Evolutionary conservation across 2,888 invertebrate species (phyloP).

Genomic region (Cephonodes hylas): DNA sequence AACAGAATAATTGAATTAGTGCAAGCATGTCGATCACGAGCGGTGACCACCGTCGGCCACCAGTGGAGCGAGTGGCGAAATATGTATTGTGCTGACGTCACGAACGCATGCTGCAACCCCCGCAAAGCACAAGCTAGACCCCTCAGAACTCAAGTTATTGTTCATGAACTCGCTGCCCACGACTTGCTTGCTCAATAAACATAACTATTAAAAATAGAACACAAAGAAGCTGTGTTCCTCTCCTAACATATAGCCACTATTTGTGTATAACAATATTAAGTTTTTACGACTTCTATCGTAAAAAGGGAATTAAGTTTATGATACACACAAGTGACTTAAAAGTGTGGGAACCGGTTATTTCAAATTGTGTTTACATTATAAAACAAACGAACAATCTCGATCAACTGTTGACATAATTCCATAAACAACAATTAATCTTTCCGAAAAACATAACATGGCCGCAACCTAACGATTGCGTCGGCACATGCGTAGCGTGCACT

Average conservation of each 20-base stretch:
- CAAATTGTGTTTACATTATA: not conserved
- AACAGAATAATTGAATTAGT: constrained; percentile 77
- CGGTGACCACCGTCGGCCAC: constrained; percentile 44
- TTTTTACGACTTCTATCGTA: not conserved
- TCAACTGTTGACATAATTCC: not conserved
- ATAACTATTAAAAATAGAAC: constrained; percentile 16
- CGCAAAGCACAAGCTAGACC: constrained; percentile 1
- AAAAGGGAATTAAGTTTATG: constrained; percentile 13
- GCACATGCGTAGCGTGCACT: not conserved
- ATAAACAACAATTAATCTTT: not conserved
- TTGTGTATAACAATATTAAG: constrained; percentile 3
- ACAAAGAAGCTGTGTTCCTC: not conserved
- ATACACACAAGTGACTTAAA: not conserved
- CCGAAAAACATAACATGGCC: not conserved
- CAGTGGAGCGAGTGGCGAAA: constrained; percentile 33
- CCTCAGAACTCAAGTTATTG: constrained; percentile 25
- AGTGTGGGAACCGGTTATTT: not conserved
- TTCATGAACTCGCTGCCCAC: constrained; percentile 26
- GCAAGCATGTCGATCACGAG: constrained; percentile 59
- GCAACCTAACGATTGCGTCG: not conserved
- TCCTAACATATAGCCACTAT: not conserved
- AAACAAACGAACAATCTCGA: not conserved
- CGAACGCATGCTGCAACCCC: constrained; percentile 11
- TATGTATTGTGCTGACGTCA: constrained; percentile 8
- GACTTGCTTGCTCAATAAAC: constrained; percentile 18